These are phyloP conservation scores for Apamea epomidion DNA, from an alignment of 2,888 invertebrate genomes.

Conservation along the genomic window DNA sequence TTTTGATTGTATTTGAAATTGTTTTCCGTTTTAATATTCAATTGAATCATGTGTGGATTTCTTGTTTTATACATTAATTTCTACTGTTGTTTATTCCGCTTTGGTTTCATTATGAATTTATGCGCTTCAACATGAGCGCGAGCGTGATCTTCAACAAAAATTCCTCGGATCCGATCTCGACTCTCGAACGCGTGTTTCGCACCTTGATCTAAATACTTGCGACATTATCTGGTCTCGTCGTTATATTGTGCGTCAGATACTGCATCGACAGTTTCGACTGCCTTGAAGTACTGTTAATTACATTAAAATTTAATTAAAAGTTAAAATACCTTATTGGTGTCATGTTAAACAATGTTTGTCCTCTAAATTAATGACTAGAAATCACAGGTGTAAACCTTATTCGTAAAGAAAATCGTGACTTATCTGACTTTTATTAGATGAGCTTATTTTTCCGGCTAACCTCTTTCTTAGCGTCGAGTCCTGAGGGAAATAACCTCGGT, in stretches of 20 bases:
- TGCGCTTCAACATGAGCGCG: constrained; percentile 78
- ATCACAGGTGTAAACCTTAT: constrained; percentile 19
- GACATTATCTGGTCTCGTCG: constrained; percentile 87
- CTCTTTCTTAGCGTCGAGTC: constrained; percentile 67
- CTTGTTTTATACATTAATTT: constrained; percentile 61
- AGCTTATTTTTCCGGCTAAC: constrained; percentile 67
- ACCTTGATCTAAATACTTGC: constrained; percentile 91
- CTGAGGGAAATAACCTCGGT: constrained; percentile 81
- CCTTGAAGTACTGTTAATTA: constrained; percentile 66
- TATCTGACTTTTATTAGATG: constrained; percentile 56
- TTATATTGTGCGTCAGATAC: constrained; percentile 80
- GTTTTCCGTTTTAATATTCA: constrained; percentile 62
- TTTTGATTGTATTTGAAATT: constrained; percentile 42
- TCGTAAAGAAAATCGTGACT: constrained; percentile 26
- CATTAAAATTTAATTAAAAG: constrained; percentile 57
- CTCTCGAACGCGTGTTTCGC: constrained; percentile 88
- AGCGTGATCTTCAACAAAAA: constrained; percentile 87
- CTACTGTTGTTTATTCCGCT: constrained; percentile 74
- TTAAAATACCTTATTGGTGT: constrained; percentile 42
- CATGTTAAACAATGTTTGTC: constrained; percentile 36
- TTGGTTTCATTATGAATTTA: constrained; percentile 81
- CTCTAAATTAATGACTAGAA: constrained; percentile 41
- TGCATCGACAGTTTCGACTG: constrained; percentile 73
- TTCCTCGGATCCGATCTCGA: constrained; percentile 86
- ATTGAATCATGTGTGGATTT: constrained; percentile 61